phyloP scores from a whole-genome alignment of 2,797 vertebrate genomes.

The Nothura maculosa region DNA sequence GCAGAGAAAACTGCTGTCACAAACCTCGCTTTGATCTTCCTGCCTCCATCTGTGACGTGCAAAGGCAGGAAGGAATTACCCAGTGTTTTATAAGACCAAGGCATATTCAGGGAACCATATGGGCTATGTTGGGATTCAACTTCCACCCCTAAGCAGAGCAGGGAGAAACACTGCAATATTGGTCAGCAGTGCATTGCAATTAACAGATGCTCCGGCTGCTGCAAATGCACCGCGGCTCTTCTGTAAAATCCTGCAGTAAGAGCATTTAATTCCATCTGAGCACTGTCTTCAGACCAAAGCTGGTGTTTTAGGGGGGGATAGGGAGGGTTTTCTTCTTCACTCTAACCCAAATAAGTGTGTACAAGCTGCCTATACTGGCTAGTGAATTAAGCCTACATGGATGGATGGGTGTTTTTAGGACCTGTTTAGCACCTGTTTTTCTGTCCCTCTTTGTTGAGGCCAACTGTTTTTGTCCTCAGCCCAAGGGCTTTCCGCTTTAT shows the following conservation, averaged over 20 bases:
- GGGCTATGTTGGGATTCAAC: not conserved
- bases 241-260: not conserved
- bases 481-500: constrained; percentile 6
- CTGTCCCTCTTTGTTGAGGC: not conserved
- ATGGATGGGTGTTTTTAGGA: not conserved
- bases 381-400: not conserved
- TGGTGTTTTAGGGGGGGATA: not conserved
- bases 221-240: not conserved
- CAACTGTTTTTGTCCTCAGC: not conserved
- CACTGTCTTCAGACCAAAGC: constrained; percentile 21
- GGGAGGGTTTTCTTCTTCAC: not conserved
- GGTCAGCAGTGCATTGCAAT: not conserved
- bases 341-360: not conserved
- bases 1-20: not conserved
- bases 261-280: not conserved
- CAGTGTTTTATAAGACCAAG: not conserved
- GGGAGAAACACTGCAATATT: not conserved
- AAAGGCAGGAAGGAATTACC: not conserved
- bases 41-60: not conserved
- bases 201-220: not conserved
- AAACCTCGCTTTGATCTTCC: not conserved
- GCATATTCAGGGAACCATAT: not conserved
- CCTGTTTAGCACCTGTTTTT: not conserved
- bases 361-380: constrained; percentile 1
- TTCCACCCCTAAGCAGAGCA: not conserved